phyloP scores from a whole-genome alignment of 2,113 vertebrate species.

The Proterorhinus semilunaris region DNA sequence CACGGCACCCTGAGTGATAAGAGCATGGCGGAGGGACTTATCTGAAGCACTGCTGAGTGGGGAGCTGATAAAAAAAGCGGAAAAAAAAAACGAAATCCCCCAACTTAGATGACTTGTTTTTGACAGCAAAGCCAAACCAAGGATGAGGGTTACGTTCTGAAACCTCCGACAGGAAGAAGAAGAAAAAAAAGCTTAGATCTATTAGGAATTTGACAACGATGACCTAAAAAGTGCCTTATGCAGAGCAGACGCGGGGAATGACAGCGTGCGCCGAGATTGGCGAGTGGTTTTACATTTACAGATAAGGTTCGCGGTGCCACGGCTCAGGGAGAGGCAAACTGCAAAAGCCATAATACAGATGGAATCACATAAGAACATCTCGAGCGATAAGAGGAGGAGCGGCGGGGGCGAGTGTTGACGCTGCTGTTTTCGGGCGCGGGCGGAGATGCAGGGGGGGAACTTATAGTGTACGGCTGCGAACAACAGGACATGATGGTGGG shows the following conservation, averaged over 20 bases:
- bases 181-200: too few relatives aligned
- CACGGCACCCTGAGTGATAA: conserved; percentile 63
- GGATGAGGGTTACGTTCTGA: conserved; percentile 27
- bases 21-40: conserved; percentile 63
- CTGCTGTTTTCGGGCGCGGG: not conserved
- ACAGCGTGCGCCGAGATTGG: conserved; percentile 2
- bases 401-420: not conserved
- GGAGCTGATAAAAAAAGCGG: conserved; percentile 48
- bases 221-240: conserved; percentile 32
- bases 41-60: conserved; percentile 63
- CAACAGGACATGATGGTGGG: too few relatives aligned
- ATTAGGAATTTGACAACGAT: conserved; percentile 36
- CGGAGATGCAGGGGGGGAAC: not conserved
- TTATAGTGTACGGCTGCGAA: too few relatives aligned
- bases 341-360: conserved; percentile 5
- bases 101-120: conserved; percentile 62
- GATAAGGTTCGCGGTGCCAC: conserved; percentile 13
- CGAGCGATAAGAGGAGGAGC: not conserved
- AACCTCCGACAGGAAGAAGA: conserved; percentile 36
- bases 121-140: conserved; percentile 55
- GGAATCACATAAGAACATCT: conserved; percentile 9
- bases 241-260: conserved; percentile 1
- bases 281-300: conserved; percentile 13
- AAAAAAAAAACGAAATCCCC: conserved; percentile 5
- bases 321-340: conserved; percentile 11